Percentiles rank a stretch among this genome's conserved stretches.
phyloP scores from a whole-genome alignment of 2,888 invertebrate genomes.

The Eurois occulta region DNA sequence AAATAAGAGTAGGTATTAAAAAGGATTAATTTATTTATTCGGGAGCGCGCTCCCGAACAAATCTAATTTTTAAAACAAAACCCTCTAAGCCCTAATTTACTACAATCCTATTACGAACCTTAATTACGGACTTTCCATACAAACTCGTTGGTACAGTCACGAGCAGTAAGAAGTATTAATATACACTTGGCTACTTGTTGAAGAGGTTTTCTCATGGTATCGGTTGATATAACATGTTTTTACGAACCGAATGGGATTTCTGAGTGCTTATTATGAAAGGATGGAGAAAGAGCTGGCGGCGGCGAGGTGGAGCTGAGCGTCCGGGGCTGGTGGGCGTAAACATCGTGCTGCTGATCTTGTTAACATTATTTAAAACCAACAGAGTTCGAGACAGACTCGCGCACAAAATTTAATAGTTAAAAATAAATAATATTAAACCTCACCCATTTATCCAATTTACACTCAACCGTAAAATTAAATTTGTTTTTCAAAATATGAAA shows the following conservation, averaged over 20 bases:
- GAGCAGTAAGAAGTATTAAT: neutral
- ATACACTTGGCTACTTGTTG: neutral
- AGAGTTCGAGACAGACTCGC: too few relatives aligned
- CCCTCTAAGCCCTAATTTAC: constrained; percentile 17
- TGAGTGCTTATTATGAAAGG: neutral
- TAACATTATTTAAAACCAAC: too few relatives aligned
- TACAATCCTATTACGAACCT: constrained; percentile 41
- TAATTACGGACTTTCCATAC: constrained; percentile 23
- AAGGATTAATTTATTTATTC: constrained; percentile 21
- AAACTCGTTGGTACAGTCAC: constrained; percentile 2
- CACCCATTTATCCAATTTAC: too few relatives aligned
- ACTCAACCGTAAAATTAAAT: too few relatives aligned
- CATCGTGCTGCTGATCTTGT: too few relatives aligned
- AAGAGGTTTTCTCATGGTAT: neutral
- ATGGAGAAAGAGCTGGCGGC: neutral
- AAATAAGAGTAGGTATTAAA: neutral
- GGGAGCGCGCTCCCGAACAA: neutral
- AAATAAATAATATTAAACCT: too few relatives aligned
- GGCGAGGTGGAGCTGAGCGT: too few relatives aligned
- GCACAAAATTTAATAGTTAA: too few relatives aligned
- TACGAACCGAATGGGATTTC: neutral
- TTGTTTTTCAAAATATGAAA: too few relatives aligned
- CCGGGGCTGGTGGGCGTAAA: too few relatives aligned
- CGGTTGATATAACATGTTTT: too few relatives aligned
- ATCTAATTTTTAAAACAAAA: constrained; percentile 2